A percentile compares a stretch with the other conserved stretches of the same genome.
These are phyloP conservation scores for Goniozus legneri DNA, from an alignment of 1,140 invertebrate genomes.

Conservation along the genomic window DNA sequence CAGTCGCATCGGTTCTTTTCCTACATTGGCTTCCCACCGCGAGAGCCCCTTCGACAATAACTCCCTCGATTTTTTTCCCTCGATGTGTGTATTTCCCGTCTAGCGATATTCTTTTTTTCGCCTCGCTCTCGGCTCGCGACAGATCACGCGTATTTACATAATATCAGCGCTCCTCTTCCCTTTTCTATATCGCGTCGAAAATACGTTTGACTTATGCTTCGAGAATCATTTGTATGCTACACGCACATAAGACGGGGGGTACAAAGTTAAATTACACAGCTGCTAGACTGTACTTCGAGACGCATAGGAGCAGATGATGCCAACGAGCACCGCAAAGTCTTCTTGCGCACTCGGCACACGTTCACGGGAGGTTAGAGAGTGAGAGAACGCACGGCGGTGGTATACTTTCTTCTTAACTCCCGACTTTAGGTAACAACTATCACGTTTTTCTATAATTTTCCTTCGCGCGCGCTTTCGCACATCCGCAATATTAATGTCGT, in stretches of 20 bases:
- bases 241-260: constrained; percentile 24
- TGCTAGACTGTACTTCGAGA: constrained; percentile 25
- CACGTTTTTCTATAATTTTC: background rate
- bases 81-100: too few species aligned
- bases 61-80: too few species aligned
- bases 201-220: constrained; percentile 14
- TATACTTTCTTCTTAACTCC: background rate
- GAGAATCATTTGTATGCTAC: constrained; percentile 28
- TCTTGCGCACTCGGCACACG: constrained; percentile 26
- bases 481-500: too few species aligned
- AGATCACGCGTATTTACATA: background rate
- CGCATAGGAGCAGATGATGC: constrained; percentile 28
- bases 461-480: too few species aligned
- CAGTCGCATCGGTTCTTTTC: too few species aligned
- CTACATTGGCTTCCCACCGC: too few species aligned
- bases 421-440: too few species aligned
- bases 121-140: too few species aligned
- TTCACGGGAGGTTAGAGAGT: constrained; percentile 18
- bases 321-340: constrained; percentile 11
- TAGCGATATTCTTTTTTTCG: too few species aligned
- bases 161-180: too few species aligned
- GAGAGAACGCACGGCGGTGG: background rate
- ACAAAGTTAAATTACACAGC: constrained; percentile 40
- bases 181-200: background rate
- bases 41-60: too few species aligned